phyloP scores from a whole-genome alignment of 2,888 invertebrate genomes.

The Priocnemis perturbator region DNA sequence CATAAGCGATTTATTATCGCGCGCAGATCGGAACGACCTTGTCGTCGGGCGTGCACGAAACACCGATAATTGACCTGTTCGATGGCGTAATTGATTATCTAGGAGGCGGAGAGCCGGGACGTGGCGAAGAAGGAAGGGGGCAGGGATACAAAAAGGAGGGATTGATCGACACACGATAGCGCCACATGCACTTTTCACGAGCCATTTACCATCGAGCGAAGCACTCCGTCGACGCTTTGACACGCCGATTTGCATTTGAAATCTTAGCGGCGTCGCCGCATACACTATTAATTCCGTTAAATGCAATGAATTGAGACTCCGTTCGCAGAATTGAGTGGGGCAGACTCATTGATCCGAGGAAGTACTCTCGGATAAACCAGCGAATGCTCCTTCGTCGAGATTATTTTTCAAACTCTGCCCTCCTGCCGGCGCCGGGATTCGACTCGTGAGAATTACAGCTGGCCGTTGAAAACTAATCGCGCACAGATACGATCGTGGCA shows the following conservation, averaged over 20 bases:
- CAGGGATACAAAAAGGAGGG: slow-evolving; percentile 9
- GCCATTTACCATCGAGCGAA: slow-evolving; percentile 35
- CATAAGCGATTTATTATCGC: slow-evolving; percentile 8
- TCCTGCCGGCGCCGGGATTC: neutral
- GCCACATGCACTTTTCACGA: slow-evolving; percentile 59
- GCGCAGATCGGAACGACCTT: slow-evolving; percentile 2
- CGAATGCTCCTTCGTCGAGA: too few relatives aligned
- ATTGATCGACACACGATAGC: slow-evolving; percentile 29
- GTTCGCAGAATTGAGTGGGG: too few relatives aligned
- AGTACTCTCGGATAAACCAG: too few relatives aligned
- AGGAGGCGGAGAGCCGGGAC: too few relatives aligned
- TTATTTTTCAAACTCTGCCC: too few relatives aligned
- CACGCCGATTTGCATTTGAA: slow-evolving; percentile 17
- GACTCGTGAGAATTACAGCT: slow-evolving; percentile 1
- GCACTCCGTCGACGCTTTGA: slow-evolving; percentile 6
- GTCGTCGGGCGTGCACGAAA: slow-evolving; percentile 9
- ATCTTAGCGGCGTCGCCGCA: slow-evolving; percentile 8
- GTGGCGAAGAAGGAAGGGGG: too few relatives aligned
- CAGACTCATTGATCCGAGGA: too few relatives aligned
- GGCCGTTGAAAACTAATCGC: slow-evolving; percentile 14
- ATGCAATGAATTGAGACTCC: too few relatives aligned
- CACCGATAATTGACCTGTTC: slow-evolving; percentile 6
- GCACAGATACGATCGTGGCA: slow-evolving; percentile 36
- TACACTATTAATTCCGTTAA: too few relatives aligned
- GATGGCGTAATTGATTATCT: slow-evolving; percentile 10